Percentiles rank a stretch among this genome's conserved stretches.
Conservation (phyloP, 2,888 invertebrate species). For the Octonoba sinensis region DNA sequence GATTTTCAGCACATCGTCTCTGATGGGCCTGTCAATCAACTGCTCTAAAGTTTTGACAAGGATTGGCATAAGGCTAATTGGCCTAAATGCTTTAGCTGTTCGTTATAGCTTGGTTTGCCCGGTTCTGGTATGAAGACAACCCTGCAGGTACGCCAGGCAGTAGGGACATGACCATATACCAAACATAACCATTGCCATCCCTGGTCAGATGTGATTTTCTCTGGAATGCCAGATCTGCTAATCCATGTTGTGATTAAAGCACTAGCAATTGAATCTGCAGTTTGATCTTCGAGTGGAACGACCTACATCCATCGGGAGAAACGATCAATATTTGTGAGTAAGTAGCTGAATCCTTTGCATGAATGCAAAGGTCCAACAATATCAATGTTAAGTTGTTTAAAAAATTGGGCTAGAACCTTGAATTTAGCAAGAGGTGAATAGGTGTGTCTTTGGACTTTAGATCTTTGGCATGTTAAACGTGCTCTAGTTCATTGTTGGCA, state of each 20-base stretch:
- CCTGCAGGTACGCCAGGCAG: no score
- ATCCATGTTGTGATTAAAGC: constrained; percentile 71
- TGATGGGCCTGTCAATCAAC: no score
- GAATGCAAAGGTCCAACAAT: constrained; percentile 35
- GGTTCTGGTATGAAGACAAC: no score
- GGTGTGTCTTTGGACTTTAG: constrained; percentile 52
- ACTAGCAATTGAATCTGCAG: constrained; percentile 70
- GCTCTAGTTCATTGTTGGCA: constrained; percentile 5
- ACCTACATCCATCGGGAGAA: constrained; percentile 71
- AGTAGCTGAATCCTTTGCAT: neutral
- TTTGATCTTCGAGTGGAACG: constrained; percentile 69
- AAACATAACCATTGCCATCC: constrained; percentile 69
- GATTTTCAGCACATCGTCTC: no score
- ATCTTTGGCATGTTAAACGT: constrained; percentile 55
- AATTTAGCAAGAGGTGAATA: neutral
- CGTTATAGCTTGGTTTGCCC: no score
- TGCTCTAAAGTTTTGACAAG: no score
- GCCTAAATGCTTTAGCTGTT: no score
- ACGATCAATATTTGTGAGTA: constrained; percentile 13
- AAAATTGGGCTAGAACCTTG: neutral
- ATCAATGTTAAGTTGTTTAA: constrained; percentile 43
- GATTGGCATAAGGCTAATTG: no score
- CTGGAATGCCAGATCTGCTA: constrained; percentile 69
- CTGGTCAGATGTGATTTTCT: constrained; percentile 69
- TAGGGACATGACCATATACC: no score